Conservation (phyloP, 1,140 invertebrate species). For the Drosophila navojoa region DNA sequence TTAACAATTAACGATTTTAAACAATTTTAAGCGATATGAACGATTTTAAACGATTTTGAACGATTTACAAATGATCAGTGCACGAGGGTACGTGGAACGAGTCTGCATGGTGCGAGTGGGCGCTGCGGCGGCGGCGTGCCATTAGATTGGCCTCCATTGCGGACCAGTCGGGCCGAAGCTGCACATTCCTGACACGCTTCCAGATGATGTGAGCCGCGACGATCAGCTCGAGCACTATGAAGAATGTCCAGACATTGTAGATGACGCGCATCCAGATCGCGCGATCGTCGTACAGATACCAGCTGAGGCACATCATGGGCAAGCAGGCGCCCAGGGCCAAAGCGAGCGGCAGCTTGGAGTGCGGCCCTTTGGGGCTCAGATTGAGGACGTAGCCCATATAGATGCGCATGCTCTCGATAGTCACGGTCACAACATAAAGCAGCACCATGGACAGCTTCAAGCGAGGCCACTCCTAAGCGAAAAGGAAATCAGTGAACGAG, state of each 20-base stretch:
- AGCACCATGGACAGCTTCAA: not conserved
- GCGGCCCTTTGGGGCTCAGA: not conserved
- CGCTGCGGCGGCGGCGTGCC: not conserved
- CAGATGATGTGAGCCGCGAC: not conserved
- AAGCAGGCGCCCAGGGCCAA: not conserved
- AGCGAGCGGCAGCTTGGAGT: not conserved
- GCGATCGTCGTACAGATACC: not conserved
- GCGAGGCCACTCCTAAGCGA: not conserved
- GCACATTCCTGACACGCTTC: not conserved
- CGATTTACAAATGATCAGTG: no score
- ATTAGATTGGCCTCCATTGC: not conserved
- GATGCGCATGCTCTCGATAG: not conserved
- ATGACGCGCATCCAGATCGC: not conserved
- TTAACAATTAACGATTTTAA: no score
- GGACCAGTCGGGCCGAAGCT: not conserved
- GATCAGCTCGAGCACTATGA: not conserved
- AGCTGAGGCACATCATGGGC: not conserved
- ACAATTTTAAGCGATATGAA: no score
- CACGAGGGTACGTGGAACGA: no score
- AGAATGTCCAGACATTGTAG: not conserved
- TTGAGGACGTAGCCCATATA: conserved; percentile 8
- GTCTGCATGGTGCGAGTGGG: no score
- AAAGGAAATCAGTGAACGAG: not conserved
- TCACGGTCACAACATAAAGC: not conserved
- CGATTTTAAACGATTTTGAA: no score